A percentile compares a stretch with the other conserved stretches of the same genome.
phyloP scores from a whole-genome alignment of 2,113 vertebrate species.

The Seriola dumerili region DNA sequence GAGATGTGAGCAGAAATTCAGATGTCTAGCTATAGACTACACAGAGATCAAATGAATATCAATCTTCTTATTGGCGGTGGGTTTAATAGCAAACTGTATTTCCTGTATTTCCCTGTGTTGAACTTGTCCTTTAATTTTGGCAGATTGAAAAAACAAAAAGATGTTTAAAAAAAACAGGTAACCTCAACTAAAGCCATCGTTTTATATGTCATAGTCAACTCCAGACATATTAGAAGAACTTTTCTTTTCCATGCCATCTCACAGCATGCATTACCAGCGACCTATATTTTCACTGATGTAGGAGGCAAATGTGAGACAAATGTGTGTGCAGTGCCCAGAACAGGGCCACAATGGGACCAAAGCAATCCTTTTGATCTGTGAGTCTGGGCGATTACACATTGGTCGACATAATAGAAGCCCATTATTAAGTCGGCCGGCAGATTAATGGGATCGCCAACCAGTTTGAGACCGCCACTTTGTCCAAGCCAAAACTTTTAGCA shows the following conservation, averaged over 20 bases:
- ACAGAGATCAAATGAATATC: background rate
- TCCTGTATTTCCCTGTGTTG: background rate
- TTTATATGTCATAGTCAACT: slow-evolving; percentile 9
- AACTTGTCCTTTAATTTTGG: background rate
- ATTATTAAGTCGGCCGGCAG: slow-evolving; percentile 60
- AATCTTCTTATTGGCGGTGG: background rate
- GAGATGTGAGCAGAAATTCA: too few relatives aligned
- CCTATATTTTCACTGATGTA: slow-evolving; percentile 45
- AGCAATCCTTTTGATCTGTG: slow-evolving; percentile 28
- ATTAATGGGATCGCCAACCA: slow-evolving; percentile 61
- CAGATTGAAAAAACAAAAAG: background rate
- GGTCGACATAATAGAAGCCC: slow-evolving; percentile 43
- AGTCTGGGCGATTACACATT: slow-evolving; percentile 48
- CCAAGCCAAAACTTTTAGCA: slow-evolving; percentile 43
- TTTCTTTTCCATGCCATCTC: slow-evolving; percentile 28
- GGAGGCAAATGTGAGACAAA: too few relatives aligned
- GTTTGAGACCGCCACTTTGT: slow-evolving; percentile 4
- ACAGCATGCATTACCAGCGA: slow-evolving; percentile 31
- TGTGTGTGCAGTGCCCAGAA: slow-evolving; percentile 25
- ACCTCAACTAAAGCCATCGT: background rate
- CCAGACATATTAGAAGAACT: slow-evolving; percentile 7
- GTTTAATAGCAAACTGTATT: background rate
- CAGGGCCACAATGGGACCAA: slow-evolving; percentile 17
- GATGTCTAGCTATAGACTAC: background rate
- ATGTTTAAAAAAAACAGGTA: background rate